These are phyloP conservation scores for Dreissena rostriformis DNA, from an alignment of 1,140 invertebrate genomes.

Conservation along the genomic window DNA sequence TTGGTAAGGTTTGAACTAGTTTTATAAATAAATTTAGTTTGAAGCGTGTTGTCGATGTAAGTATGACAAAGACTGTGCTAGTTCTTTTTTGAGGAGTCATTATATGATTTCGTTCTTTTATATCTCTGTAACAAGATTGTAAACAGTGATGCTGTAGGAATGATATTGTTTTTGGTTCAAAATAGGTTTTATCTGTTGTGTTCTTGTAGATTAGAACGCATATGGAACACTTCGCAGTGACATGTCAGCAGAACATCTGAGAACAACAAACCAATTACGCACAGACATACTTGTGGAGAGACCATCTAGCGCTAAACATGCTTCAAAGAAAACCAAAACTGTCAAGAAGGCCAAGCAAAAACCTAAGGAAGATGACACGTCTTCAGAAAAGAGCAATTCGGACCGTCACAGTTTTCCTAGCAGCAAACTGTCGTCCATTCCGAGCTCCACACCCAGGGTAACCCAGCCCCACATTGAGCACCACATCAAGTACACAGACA, in stretches of 20 bases:
- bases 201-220: slow-evolving; percentile 47
- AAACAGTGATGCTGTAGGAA: too few species aligned
- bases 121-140: too few species aligned
- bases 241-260: slow-evolving; percentile 47
- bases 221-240: slow-evolving; percentile 60
- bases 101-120: too few species aligned
- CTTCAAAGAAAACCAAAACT: slow-evolving; percentile 58
- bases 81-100: too few species aligned
- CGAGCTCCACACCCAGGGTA: slow-evolving; percentile 34
- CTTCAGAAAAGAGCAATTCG: slow-evolving; percentile 43
- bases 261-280: slow-evolving; percentile 40
- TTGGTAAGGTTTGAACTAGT: too few species aligned
- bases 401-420: slow-evolving; percentile 41
- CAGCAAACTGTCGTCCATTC: slow-evolving; percentile 32
- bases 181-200: too few species aligned
- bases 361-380: slow-evolving; percentile 48
- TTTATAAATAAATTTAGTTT: too few species aligned
- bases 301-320: slow-evolving; percentile 23
- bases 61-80: too few species aligned
- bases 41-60: too few species aligned
- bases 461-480: slow-evolving; percentile 43
- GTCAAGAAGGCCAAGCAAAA: slow-evolving; percentile 36
- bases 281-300: slow-evolving; percentile 51
- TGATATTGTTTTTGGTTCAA: too few species aligned
- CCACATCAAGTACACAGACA: slow-evolving; percentile 61